phyloP scores from a whole-genome alignment of 2,888 invertebrate genomes.

The Alsophila aescularia region DNA sequence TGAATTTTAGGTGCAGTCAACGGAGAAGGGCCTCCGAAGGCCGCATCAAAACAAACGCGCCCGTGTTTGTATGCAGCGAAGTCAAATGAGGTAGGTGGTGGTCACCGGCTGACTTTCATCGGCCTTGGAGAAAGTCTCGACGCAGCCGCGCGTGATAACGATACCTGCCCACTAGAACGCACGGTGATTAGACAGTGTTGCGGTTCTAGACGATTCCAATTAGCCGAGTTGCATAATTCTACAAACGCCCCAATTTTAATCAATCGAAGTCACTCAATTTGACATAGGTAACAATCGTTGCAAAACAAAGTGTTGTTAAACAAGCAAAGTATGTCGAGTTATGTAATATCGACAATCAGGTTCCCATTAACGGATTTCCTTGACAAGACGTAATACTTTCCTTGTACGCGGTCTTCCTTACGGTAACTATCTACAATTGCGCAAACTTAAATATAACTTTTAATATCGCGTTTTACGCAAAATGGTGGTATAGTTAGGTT shows the following conservation, averaged over 20 bases:
- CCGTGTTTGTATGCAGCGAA: conserved; percentile 66
- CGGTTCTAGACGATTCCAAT: conserved; percentile 36
- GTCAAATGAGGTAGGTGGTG: conserved; percentile 48
- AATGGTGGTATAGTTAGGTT: neutral
- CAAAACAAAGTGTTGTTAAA: conserved; percentile 45
- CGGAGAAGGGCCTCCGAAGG: conserved; percentile 36
- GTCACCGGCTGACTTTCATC: conserved; percentile 69
- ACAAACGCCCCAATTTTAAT: conserved; percentile 29
- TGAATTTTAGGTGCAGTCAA: conserved; percentile 15
- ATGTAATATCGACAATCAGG: conserved; percentile 53
- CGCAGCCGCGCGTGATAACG: conserved; percentile 64
- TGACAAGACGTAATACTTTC: conserved; percentile 37
- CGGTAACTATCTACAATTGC: neutral
- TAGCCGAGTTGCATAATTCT: conserved; percentile 44
- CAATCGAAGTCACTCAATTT: conserved; percentile 30
- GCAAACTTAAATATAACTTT: neutral
- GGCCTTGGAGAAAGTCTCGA: conserved; percentile 76
- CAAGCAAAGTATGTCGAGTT: conserved; percentile 41
- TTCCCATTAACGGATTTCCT: conserved; percentile 65
- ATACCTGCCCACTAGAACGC: conserved; percentile 45
- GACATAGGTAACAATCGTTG: conserved; percentile 47
- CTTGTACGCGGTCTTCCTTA: neutral
- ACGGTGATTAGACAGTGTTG: conserved; percentile 40
- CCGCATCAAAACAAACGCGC: conserved; percentile 37
- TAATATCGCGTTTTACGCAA: neutral